Evolutionary conservation across 2,113 vertebrate genomes (phyloP).

Genomic region (Petrocephalus microphthalmus): DNA sequence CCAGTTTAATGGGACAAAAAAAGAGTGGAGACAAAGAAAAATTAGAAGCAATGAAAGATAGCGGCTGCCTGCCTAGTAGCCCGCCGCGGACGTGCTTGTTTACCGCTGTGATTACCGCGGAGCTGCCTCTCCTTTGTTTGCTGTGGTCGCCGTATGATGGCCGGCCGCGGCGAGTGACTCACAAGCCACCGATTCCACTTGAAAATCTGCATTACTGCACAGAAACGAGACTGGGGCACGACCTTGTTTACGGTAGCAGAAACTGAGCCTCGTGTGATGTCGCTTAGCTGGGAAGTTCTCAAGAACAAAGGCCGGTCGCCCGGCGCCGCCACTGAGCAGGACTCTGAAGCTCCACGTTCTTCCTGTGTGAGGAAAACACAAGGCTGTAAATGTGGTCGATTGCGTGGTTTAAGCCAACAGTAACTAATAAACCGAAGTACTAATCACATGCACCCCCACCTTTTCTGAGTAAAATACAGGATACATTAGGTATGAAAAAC

Average conservation of each 20-base stretch:
- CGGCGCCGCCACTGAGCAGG: not conserved
- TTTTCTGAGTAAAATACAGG: not conserved
- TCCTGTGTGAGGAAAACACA: not conserved
- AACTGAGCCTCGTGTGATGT: not conserved
- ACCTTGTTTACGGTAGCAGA: not conserved
- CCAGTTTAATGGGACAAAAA: not conserved
- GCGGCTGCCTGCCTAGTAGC: not conserved
- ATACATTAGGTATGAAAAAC: not conserved
- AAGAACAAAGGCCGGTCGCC: not conserved
- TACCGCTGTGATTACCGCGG: not conserved
- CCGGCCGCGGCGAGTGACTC: not conserved
- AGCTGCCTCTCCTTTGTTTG: not conserved
- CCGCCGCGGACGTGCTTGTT: not conserved
- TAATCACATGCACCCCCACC: not conserved
- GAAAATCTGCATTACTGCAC: not conserved
- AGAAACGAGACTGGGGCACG: not conserved
- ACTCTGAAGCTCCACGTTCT: not conserved
- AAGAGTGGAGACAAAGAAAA: not conserved
- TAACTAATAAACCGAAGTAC: not conserved
- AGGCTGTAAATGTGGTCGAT: not conserved
- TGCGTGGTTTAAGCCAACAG: not conserved
- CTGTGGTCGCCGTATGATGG: slow-evolving; percentile 10
- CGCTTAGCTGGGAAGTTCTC: not conserved
- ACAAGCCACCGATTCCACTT: not conserved
- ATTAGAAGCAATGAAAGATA: not conserved